Evolutionary conservation across 2,888 invertebrate species (phyloP).

Genomic region (Scaptomyza reducta): DNA sequence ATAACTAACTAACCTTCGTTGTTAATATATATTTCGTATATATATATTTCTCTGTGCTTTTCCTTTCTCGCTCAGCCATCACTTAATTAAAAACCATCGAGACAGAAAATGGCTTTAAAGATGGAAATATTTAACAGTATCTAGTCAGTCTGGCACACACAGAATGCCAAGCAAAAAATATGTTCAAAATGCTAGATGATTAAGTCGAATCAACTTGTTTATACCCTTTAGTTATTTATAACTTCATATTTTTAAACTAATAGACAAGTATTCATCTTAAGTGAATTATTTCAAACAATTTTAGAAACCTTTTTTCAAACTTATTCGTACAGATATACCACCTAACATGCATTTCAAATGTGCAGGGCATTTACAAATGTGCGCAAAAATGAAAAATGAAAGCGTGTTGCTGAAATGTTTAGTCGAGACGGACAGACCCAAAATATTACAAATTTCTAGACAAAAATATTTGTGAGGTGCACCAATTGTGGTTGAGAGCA

Average conservation of each 20-base stretch:
- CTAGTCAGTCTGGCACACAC: not conserved
- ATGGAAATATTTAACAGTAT: conserved; percentile 21
- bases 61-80: not conserved
- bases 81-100: conserved; percentile 47
- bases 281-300: no score
- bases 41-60: not conserved
- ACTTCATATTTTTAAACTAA: no score
- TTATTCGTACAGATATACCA: not conserved
- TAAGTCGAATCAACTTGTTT: not conserved
- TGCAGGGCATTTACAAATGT: conserved; percentile 1
- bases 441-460: conserved; percentile 33
- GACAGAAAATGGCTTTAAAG: not conserved
- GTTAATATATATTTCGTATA: not conserved
- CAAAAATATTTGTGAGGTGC: conserved; percentile 30
- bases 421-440: not conserved
- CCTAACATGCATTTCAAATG: no score
- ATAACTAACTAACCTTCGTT: conserved; percentile 6
- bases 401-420: conserved; percentile 1
- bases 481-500: not conserved
- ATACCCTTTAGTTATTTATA: conserved; percentile 1
- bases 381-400: not conserved
- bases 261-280: no score
- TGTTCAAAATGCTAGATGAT: no score
- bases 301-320: not conserved
- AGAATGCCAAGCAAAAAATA: conserved; percentile 9